Evolutionary conservation across 2,888 invertebrate genomes (phyloP).

Genomic region (Cylloceria caligata): DNA sequence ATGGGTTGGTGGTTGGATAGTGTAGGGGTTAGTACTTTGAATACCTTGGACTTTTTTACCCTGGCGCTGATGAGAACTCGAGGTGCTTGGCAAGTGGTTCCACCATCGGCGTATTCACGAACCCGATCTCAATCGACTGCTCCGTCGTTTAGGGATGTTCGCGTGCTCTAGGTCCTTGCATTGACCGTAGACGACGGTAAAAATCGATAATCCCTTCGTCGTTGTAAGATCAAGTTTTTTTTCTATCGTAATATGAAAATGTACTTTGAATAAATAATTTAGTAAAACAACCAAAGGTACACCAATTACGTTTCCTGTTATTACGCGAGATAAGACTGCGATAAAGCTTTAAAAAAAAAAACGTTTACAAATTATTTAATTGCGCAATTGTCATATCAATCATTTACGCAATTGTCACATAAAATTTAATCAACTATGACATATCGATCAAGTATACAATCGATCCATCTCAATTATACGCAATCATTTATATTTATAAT

Average conservation of each 20-base stretch:
- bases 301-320: background rate
- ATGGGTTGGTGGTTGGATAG: conserved; percentile 72
- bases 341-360: background rate
- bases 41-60: conserved; percentile 73
- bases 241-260: background rate
- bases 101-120: conserved; percentile 73
- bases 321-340: too few relatives aligned
- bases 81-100: conserved; percentile 78
- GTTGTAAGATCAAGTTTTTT: background rate
- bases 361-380: background rate
- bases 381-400: too few relatives aligned
- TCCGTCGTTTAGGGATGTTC: conserved; percentile 69
- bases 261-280: background rate
- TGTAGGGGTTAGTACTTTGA: conserved; percentile 77
- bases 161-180: conserved; percentile 48
- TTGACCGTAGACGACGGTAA: conserved; percentile 5
- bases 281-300: background rate
- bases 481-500: too few relatives aligned
- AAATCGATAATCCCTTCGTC: conserved; percentile 54
- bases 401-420: too few relatives aligned
- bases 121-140: conserved; percentile 69
- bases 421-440: too few relatives aligned
- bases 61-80: conserved; percentile 78
- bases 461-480: too few relatives aligned
- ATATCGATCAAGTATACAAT: too few relatives aligned